phyloP scores from a whole-genome alignment of 1,140 invertebrate species.

The Heliothis virescens region DNA sequence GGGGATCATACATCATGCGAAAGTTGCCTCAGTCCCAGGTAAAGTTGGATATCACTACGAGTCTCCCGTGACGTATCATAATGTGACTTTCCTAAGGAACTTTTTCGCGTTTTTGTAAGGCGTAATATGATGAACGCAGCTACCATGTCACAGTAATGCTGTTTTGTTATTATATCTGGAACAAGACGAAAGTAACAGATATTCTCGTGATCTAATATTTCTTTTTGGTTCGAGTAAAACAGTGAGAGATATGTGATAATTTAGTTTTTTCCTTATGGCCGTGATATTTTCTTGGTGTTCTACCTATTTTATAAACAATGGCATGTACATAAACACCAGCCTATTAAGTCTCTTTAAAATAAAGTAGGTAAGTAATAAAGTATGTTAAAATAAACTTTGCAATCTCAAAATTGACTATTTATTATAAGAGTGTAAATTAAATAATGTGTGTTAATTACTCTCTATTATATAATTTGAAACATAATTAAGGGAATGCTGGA shows the following conservation, averaged over 20 bases:
- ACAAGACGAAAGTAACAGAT: slow-evolving; percentile 28
- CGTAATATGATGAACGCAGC: slow-evolving; percentile 34
- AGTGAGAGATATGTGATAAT: background rate
- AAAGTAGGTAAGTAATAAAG: too few relatives aligned
- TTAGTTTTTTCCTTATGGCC: background rate
- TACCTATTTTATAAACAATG: background rate
- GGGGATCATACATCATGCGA: slow-evolving; percentile 52
- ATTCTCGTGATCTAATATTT: slow-evolving; percentile 35
- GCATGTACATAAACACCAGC: too few relatives aligned
- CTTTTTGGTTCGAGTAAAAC: slow-evolving; percentile 9
- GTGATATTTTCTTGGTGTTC: background rate
- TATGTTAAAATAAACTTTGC: too few relatives aligned
- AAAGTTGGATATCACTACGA: slow-evolving; percentile 53
- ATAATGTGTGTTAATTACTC: too few relatives aligned
- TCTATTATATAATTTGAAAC: too few relatives aligned
- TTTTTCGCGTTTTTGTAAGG: slow-evolving; percentile 43
- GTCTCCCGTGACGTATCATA: slow-evolving; percentile 50
- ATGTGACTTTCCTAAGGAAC: slow-evolving; percentile 45
- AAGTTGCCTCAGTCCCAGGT: slow-evolving; percentile 46
- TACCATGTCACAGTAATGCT: slow-evolving; percentile 34
- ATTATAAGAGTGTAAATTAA: too few relatives aligned
- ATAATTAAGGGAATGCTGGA: too few relatives aligned
- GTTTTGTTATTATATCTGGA: slow-evolving; percentile 40
- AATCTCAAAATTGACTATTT: too few relatives aligned
- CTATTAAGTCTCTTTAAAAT: too few relatives aligned